A percentile compares a stretch with the other conserved stretches of the same genome.
These are phyloP conservation scores for Danaus chrysippus DNA, from an alignment of 2,888 invertebrate genomes.

Conservation along the genomic window DNA sequence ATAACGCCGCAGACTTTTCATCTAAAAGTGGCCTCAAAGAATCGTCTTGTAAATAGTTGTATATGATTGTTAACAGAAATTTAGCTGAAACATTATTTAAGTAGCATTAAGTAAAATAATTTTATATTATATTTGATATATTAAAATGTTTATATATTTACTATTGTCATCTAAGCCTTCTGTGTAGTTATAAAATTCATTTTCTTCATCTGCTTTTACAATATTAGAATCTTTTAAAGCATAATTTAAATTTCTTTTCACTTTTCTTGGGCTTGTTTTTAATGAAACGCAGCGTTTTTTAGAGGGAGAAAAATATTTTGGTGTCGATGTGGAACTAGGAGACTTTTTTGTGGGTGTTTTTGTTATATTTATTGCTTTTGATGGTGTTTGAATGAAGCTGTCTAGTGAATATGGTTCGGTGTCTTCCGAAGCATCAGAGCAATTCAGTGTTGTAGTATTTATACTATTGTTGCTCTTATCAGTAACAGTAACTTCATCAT, in stretches of 20 bases:
- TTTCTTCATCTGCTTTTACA: conserved; percentile 12
- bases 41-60: conserved; percentile 47
- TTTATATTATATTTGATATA: not conserved
- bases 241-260: conserved; percentile 45
- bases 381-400: conserved; percentile 11
- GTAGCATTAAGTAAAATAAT: not conserved
- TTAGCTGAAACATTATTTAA: conserved; percentile 42
- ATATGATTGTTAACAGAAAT: conserved; percentile 53
- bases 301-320: conserved; percentile 56
- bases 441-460: not conserved
- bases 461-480: not conserved
- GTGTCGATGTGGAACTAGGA: conserved; percentile 36
- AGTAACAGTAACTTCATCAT: not conserved
- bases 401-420: conserved; percentile 2
- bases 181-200: conserved; percentile 37
- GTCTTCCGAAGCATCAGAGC: not conserved
- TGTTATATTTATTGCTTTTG: conserved; percentile 6
- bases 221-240: conserved; percentile 29
- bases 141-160: conserved; percentile 41
- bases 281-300: conserved; percentile 50
- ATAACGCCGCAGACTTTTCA: conserved; percentile 39
- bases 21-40: conserved; percentile 45
- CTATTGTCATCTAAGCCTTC: conserved; percentile 61
- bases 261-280: conserved; percentile 38
- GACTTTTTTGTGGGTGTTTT: conserved; percentile 4